Evolutionary conservation across 2,888 invertebrate species (phyloP), one percentile per base, ranked within the genome.

Genomic region (Pandemis heparana): DNA sequence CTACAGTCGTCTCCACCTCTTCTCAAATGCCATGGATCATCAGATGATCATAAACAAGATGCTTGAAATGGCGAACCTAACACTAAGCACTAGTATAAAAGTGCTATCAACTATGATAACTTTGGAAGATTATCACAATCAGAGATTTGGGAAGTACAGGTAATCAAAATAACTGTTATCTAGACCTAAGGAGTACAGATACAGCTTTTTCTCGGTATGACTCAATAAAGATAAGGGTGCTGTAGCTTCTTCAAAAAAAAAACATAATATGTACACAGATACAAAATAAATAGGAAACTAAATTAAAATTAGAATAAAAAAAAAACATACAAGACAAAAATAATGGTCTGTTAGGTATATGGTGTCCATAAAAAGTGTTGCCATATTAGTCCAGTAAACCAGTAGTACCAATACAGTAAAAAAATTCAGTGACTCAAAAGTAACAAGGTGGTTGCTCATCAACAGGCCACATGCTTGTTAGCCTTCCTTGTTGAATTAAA

Each of bases 81-180:
- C 97, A 86, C 95, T 99, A 77, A 98, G 97, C 73, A 96, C 98
- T 76, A 96, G 95, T 78, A 97, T 99, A 71, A 98, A 97, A 92
- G 96, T 98, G 77, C 95, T 97, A 72, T 96, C 97, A 77, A 97
- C 98, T 68, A 96, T 97, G 78, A 97, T 99, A 59, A 97, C 97
- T 0, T 92, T 98, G 78, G 97, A 98, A 80, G 97, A 98, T 85
- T 99, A 98, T 87, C 96, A 97, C 80, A 96, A 96, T 77, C 97
- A 98, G 87, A 95, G 99, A 86, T 97, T 99, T 88, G 99, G 99
- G 76, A 98, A 98, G 89, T 98, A 97, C 91, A 97, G 98, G 98
- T 97, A 89, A 87, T 83, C 75, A 56, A 48, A 43, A 63, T 75
- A 14, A 65, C 10, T 65, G 48, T 56, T 43, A 23, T 56, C 16